Conservation (phyloP, 2,888 invertebrate genomes). For the Orchesellides sinensis region DNA sequence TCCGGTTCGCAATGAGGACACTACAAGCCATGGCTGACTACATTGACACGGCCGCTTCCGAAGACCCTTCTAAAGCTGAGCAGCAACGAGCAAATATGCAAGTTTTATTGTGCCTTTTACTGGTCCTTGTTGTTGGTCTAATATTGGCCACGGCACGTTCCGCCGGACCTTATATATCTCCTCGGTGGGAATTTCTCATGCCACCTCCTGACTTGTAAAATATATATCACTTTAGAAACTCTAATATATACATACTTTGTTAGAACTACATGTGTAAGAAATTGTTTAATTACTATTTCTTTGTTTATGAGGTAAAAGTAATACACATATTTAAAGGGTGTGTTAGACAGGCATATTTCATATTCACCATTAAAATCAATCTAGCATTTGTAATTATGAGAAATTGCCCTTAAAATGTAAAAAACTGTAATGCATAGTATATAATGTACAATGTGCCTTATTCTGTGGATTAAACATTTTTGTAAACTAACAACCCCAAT, state of each 20-base stretch:
- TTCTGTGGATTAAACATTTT: too few species aligned
- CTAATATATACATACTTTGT: neutral
- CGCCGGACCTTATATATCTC: slow-evolving; percentile 55
- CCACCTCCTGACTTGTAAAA: slow-evolving; percentile 72
- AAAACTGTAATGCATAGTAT: too few species aligned
- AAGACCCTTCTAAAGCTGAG: slow-evolving; percentile 71
- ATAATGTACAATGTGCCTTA: too few species aligned
- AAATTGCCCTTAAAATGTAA: too few species aligned
- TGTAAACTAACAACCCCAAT: too few species aligned
- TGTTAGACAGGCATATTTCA: neutral
- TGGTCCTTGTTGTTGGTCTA: slow-evolving; percentile 87
- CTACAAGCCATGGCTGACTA: slow-evolving; percentile 72
- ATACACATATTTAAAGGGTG: neutral
- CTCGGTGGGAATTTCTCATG: slow-evolving; percentile 73
- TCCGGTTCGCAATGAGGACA: slow-evolving; percentile 68
- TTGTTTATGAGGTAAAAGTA: neutral
- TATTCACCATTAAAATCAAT: neutral
- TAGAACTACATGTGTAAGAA: neutral
- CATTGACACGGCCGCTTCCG: slow-evolving; percentile 71
- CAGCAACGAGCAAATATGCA: slow-evolving; percentile 80
- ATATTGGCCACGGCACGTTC: slow-evolving; percentile 81
- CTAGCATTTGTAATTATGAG: too few species aligned
- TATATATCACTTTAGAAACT: neutral
- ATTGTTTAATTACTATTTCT: slow-evolving; percentile 5
- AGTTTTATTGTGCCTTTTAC: slow-evolving; percentile 86